Evolutionary conservation across 2,113 vertebrate genomes (phyloP).

Genomic region (Pluvialis apricaria): DNA sequence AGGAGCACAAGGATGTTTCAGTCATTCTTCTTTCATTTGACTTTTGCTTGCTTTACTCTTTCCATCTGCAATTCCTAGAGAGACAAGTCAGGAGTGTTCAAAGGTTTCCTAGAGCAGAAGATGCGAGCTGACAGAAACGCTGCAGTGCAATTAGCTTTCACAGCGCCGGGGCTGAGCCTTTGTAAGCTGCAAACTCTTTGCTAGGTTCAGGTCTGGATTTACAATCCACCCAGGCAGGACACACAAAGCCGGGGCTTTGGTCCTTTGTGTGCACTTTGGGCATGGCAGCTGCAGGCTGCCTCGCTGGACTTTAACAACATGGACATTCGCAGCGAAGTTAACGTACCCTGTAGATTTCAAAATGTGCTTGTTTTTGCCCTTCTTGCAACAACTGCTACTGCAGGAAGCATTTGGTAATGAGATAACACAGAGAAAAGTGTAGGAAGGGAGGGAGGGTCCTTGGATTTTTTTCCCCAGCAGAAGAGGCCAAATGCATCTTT

Average conservation of each 20-base stretch:
- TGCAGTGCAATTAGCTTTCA: neutral
- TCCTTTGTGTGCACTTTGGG: neutral
- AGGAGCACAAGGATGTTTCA: neutral
- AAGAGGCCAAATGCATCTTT: neutral
- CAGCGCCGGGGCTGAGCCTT: neutral
- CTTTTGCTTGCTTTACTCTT: slow-evolving; percentile 22
- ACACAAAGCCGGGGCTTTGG: neutral
- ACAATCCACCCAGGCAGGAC: neutral
- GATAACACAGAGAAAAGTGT: neutral
- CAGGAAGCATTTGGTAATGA: neutral
- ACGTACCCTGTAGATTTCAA: neutral
- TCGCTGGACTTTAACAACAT: neutral
- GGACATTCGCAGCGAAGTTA: neutral
- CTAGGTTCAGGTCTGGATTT: neutral
- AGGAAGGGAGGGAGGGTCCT: neutral
- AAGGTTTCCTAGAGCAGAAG: slow-evolving; percentile 21
- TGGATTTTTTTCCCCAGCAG: neutral
- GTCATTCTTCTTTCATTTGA: neutral
- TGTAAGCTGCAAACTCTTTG: neutral
- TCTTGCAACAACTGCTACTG: neutral
- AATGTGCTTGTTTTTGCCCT: neutral
- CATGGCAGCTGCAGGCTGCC: neutral
- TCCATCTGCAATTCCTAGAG: slow-evolving; percentile 1
- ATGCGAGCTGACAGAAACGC: neutral
- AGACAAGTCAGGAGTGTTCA: neutral